These are phyloP conservation scores for Chelonia mydas DNA, from an alignment of 2,797 vertebrate species.

Conservation along the genomic window DNA sequence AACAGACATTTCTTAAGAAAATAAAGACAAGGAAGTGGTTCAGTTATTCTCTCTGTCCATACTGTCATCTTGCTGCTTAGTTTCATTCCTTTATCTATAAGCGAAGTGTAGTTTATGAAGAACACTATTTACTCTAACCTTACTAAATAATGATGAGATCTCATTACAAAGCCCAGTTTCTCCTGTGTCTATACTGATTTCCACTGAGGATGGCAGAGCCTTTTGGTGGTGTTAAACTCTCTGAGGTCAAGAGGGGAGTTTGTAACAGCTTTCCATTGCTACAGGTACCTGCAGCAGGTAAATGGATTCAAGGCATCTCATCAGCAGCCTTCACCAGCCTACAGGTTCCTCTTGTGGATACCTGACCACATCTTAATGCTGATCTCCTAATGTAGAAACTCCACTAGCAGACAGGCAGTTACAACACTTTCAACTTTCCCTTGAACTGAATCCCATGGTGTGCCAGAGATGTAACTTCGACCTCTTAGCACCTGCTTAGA, in stretches of 20 bases:
- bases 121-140: background rate
- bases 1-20: background rate
- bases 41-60: background rate
- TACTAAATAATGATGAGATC: background rate
- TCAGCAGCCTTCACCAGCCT: background rate
- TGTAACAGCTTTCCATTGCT: background rate
- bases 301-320: background rate
- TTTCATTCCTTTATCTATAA: background rate
- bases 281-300: background rate
- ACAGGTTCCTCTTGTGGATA: fast-evolving
- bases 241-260: background rate
- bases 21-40: background rate
- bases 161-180: background rate
- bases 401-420: background rate
- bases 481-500: background rate
- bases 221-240: background rate
- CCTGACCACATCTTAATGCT: background rate
- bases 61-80: background rate
- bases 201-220: background rate
- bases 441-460: background rate
- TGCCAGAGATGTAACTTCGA: background rate
- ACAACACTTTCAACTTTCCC: background rate
- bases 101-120: background rate
- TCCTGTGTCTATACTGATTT: background rate
- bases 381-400: fast-evolving